A percentile compares a stretch with the other conserved stretches of the same genome.
These are phyloP conservation scores for Neosilurus hyrtlii DNA, from an alignment of 2,797 vertebrate genomes.

Conservation along the genomic window DNA sequence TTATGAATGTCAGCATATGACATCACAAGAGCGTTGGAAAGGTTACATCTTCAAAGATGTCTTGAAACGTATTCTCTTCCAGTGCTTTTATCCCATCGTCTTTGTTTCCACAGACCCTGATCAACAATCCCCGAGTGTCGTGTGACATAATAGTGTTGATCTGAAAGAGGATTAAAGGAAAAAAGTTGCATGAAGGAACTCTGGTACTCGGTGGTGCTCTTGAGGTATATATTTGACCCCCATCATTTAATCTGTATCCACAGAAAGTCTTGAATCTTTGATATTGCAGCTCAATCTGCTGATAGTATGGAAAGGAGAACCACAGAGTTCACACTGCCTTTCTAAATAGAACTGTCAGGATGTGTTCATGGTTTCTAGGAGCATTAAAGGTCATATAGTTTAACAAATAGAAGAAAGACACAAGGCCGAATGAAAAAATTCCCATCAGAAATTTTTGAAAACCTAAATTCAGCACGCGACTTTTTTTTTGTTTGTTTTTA, in stretches of 20 bases:
- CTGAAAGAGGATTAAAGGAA: slow-evolving; percentile 14
- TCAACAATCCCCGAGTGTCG: slow-evolving; percentile 7
- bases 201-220: not conserved
- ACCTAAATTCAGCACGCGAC: no score
- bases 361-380: slow-evolving; percentile 49
- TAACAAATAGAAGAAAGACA: slow-evolving; percentile 43
- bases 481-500: no score
- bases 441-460: slow-evolving; percentile 69
- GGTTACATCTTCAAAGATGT: slow-evolving; percentile 83
- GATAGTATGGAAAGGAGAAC: slow-evolving; percentile 12
- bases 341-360: slow-evolving; percentile 26
- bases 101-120: not conserved
- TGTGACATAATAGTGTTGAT: slow-evolving; percentile 13
- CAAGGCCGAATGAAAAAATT: slow-evolving; percentile 44
- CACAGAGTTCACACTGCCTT: slow-evolving; percentile 30
- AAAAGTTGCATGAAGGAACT: not conserved
- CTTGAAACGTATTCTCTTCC: slow-evolving; percentile 75
- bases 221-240: slow-evolving; percentile 2
- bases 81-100: slow-evolving; percentile 44
- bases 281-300: slow-evolving; percentile 19
- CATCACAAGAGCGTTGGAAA: slow-evolving; percentile 88
- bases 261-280: slow-evolving; percentile 14
- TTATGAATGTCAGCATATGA: slow-evolving; percentile 90
- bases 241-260: slow-evolving; percentile 4
- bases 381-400: slow-evolving; percentile 67